phyloP scores from a whole-genome alignment of 2,113 vertebrate species.

The Tamias sibiricus region DNA sequence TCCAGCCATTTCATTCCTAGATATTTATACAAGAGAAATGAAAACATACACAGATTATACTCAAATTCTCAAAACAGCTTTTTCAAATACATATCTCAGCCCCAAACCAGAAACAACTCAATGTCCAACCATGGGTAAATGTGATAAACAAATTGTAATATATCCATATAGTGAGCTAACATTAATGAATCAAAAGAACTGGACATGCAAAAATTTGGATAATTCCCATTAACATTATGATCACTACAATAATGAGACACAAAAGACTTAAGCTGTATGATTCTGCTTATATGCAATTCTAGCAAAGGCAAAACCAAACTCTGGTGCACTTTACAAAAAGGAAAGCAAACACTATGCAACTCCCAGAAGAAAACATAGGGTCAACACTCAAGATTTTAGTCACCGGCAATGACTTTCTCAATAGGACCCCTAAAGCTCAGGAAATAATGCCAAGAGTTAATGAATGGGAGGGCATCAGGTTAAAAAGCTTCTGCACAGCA shows the following conservation, averaged over 20 bases:
- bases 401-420: too few species aligned
- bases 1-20: background rate
- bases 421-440: too few species aligned
- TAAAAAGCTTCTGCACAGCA: too few species aligned
- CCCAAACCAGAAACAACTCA: background rate
- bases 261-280: background rate
- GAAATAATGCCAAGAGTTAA: too few species aligned
- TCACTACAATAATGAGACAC: background rate
- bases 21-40: background rate
- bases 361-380: too few species aligned
- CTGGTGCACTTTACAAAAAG: background rate
- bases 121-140: background rate
- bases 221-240: background rate
- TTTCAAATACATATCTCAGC: too few species aligned
- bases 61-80: background rate
- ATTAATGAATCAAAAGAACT: background rate
- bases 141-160: background rate
- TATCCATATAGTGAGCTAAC: background rate
- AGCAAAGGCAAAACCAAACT: slow-evolving; percentile 18
- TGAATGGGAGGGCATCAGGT: too few species aligned
- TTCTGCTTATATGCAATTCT: slow-evolving; percentile 17
- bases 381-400: too few species aligned
- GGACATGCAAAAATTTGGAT: background rate
- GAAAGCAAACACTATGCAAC: too few species aligned
- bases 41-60: background rate